Conservation (phyloP, 2,797 vertebrate genomes). For the Tragelaphus oryx region DNA sequence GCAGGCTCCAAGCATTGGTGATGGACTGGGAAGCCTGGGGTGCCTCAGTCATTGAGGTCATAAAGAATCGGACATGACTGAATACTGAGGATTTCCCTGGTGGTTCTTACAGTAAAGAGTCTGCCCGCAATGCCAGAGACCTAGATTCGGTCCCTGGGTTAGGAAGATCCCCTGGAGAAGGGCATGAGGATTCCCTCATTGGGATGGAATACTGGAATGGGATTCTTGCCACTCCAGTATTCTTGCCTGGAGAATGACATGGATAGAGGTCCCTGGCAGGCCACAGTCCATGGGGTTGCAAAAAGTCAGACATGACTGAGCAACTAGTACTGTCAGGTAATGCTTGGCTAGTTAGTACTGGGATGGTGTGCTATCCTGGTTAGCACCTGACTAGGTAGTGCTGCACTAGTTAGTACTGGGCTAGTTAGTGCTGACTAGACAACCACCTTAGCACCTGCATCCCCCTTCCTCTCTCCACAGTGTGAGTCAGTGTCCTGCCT, state of each 20-base stretch:
- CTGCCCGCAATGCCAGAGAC: background rate
- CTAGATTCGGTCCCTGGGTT: background rate
- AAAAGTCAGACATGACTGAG: background rate
- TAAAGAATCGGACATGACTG: rapidly evolving
- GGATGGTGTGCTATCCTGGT: background rate
- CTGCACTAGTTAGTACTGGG: background rate
- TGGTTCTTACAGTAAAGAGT: background rate
- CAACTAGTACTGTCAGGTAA: background rate
- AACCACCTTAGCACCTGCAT: background rate
- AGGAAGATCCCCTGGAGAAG: background rate
- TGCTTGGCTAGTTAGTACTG: background rate
- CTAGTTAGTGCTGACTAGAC: background rate
- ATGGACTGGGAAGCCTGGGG: background rate
- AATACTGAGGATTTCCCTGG: background rate
- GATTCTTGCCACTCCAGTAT: background rate
- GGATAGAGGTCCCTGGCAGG: background rate
- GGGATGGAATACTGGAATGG: background rate
- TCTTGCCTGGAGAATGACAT: background rate
- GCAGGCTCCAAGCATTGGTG: background rate
- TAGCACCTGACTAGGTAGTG: background rate
- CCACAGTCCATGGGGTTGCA: background rate
- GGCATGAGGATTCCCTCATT: background rate
- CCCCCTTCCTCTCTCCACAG: background rate
- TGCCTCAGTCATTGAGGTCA: background rate
- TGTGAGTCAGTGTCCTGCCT: background rate